Evolutionary conservation across 2,888 invertebrate species (phyloP), one percentile per base, ranked within the genome.

Genomic region (Agonopterix arenella): DNA sequence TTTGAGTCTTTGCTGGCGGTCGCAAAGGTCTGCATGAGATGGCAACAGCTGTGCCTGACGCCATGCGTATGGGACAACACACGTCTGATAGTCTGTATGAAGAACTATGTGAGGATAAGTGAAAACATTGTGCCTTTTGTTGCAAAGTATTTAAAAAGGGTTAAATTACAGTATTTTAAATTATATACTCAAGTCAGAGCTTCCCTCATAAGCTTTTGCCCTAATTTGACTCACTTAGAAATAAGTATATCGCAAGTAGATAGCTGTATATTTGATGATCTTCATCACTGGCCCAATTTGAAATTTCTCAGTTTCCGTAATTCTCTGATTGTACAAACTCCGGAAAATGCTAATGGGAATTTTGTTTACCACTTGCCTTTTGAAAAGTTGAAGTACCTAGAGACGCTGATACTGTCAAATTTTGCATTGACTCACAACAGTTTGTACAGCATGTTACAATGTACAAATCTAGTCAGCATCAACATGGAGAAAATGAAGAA

Each of bases 401-500:
- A 89, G 58, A 86, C 86, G 37, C 66, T 90, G 1, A 76, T 90
- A 45, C 66, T 90, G 45, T 90, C 90, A 4, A 90, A 90, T 61
- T 90, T 90, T 77, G 90, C 88, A 51, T 66, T 90, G 53, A 89
- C 89, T 28, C 86, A 78, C 16, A 73, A 72, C 54, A 90, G 90
- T 67, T 68, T 90, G 37, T 85, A 86, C 55, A 84, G 80, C 52
- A 90, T 90, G 90, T 68, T 89, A 50, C 81, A 82, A 52, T 90
- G 90, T 67, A 73, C 72, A 18, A 73, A 84, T 66, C 79, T 90
- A 69, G 80, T 82, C 61, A 85, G 88, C 71, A 85, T 90, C 64
- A 90, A 82, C 56, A 90, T 90, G 83, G 90, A 90, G 53, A 90
- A 90, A 64, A 90, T 90, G 90, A 90, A 89, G 59, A 90, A 90